Evolutionary conservation across 2,113 vertebrate species (phyloP), one percentile per base, ranked within the genome.

Genomic region (Alces alces): DNA sequence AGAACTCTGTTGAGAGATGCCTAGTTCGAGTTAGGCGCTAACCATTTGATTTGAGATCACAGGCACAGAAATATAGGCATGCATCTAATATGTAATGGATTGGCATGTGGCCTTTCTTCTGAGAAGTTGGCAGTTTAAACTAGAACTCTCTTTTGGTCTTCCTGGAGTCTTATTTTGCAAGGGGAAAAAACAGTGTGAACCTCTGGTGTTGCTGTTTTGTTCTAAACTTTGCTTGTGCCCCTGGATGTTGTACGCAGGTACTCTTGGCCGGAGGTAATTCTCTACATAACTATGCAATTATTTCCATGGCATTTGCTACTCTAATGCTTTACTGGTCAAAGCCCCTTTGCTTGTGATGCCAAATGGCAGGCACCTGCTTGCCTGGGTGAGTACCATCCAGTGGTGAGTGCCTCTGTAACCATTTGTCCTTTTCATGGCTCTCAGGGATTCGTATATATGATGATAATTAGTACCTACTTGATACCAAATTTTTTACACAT

Each of bases 281-380:
- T 97, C 97, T 95, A 95, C 45, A 80, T 95, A 97, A 96, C 52
- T 97, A 66, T 97, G 89, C 88, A 97, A 84, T 97, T 95, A 93
- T 97, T 97, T 97, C 87, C 58, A 33, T 97, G 57, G n/a, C 57
- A 96, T 95, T 92, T 96, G 80, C 91, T 97, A 95, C 87, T 96
- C 39, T 95, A 90, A 92, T 94, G 80, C 79, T 96, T 96, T 96
- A 91, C 94, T 90, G 90, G 25, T 94, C 96, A 96, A 97, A 96
- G 70, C 57, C 92, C 92, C 84, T 96, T 95, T 93, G 54, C 43
- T 93, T 96, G 90, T 95, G 94, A 97, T 97, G 84, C 79, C 94
- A 96, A 64, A 84, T 96, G 92, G 70, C 94, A 97, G 83, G 87
- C 70, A 89, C 79, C 83, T 96, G 92, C 84, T 96, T 97, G 95